A percentile compares a stretch with the other conserved stretches of the same genome.
These are phyloP conservation scores for Anthrax anthrax DNA, from an alignment of 2,888 invertebrate species.

Conservation along the genomic window DNA sequence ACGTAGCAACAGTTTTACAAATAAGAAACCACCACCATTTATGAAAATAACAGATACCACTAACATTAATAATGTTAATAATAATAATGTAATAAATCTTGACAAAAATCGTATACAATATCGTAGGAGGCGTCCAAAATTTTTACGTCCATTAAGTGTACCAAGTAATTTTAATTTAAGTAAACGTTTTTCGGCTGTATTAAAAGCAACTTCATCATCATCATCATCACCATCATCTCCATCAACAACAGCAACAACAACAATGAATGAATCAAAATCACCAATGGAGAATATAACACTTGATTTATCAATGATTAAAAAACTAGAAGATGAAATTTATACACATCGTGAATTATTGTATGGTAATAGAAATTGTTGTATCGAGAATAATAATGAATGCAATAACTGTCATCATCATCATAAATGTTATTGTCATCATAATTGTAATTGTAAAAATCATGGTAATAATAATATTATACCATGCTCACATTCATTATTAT, in stretches of 20 bases:
- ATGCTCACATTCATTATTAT: constrained; percentile 5
- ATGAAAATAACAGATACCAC: neutral
- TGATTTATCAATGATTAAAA: constrained; percentile 11
- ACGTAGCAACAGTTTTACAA: neutral
- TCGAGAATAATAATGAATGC: neutral
- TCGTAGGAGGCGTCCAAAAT: constrained; percentile 22
- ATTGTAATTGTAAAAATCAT: neutral
- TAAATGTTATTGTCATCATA: neutral
- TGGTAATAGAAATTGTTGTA: neutral
- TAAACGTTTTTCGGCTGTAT: constrained; percentile 6
- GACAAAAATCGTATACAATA: constrained; percentile 13
- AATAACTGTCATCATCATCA: neutral
- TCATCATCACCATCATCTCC: neutral
- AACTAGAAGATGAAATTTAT: constrained; percentile 14
- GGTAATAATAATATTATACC: neutral
- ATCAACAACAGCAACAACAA: neutral
- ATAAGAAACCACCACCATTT: neutral
- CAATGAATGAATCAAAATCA: neutral
- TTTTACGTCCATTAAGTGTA: constrained; percentile 11
- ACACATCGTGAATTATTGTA: constrained; percentile 7
- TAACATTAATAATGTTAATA: too few species aligned
- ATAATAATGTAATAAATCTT: constrained; percentile 8
- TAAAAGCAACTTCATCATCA: neutral
- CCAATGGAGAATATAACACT: constrained; percentile 2
- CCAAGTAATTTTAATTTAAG: constrained; percentile 12